These are phyloP conservation scores for Balaeniceps rex DNA, from an alignment of 2,113 vertebrate genomes.

Conservation along the genomic window DNA sequence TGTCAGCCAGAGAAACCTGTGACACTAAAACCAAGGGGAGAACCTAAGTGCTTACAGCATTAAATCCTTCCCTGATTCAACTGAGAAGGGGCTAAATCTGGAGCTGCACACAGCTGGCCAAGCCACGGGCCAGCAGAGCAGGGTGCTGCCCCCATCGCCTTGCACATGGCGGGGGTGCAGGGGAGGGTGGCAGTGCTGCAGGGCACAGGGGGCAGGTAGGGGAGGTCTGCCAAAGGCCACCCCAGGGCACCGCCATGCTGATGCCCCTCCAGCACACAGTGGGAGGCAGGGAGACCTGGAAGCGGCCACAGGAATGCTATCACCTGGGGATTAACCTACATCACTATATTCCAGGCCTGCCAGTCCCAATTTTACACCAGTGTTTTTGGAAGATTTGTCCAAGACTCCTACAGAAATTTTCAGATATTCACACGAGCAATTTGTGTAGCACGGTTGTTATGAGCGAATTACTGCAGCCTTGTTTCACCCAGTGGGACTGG, in stretches of 20 bases:
- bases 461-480: neutral
- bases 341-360: neutral
- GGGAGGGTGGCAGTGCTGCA: neutral
- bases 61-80: neutral
- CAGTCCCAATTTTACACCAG: neutral
- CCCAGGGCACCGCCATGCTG: fast-evolving
- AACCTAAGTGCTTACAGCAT: neutral
- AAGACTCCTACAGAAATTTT: neutral
- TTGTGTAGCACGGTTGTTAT: fast-evolving
- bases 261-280: fast-evolving
- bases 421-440: neutral
- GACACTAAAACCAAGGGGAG: neutral
- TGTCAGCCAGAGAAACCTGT: neutral
- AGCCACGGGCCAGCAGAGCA: neutral
- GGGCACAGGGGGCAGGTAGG: neutral
- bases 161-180: fast-evolving
- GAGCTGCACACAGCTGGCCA: neutral
- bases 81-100: fast-evolving
- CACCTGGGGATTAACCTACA: neutral
- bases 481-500: neutral
- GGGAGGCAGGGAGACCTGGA: neutral
- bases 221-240: no score
- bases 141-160: neutral
- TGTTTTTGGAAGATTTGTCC: neutral
- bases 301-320: fast-evolving